Percentiles rank a stretch among this genome's conserved stretches.
Evolutionary conservation across 2,113 vertebrate genomes (phyloP).

Genomic region (Aix galericulata): DNA sequence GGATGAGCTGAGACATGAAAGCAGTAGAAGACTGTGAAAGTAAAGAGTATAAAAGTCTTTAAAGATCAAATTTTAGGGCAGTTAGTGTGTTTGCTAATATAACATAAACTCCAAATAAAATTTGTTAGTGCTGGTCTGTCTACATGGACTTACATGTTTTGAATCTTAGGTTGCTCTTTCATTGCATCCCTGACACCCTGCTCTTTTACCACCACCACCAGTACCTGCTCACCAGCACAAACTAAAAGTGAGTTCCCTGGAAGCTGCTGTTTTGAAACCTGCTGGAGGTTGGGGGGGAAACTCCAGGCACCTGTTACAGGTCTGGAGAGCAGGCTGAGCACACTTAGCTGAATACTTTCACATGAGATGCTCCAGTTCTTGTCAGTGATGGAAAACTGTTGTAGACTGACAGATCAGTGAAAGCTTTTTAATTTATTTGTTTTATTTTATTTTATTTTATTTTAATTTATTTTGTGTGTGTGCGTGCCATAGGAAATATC

Average conservation of each 20-base stretch:
- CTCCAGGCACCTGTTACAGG: not conserved
- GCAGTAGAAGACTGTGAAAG: not conserved
- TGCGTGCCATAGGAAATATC: accelerated
- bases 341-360: accelerated
- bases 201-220: accelerated
- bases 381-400: not conserved
- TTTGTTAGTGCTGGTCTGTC: not conserved
- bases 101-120: not conserved
- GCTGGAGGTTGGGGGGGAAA: not conserved
- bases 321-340: accelerated
- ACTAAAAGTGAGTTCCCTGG: not conserved
- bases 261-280: not conserved
- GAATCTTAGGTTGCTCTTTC: not conserved
- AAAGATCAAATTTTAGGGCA: not conserved
- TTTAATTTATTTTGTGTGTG: too few species aligned
- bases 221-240: not conserved
- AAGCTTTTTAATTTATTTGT: too few species aligned
- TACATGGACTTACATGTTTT: accelerated
- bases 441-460: too few species aligned
- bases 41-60: not conserved
- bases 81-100: not conserved
- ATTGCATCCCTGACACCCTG: not conserved
- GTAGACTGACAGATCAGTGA: not conserved
- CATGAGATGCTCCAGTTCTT: not conserved
- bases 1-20: not conserved